Conservation (phyloP, 30 jellyfish, hydroid and myxozoan genomes). For the Catostylus mosaicus region DNA sequence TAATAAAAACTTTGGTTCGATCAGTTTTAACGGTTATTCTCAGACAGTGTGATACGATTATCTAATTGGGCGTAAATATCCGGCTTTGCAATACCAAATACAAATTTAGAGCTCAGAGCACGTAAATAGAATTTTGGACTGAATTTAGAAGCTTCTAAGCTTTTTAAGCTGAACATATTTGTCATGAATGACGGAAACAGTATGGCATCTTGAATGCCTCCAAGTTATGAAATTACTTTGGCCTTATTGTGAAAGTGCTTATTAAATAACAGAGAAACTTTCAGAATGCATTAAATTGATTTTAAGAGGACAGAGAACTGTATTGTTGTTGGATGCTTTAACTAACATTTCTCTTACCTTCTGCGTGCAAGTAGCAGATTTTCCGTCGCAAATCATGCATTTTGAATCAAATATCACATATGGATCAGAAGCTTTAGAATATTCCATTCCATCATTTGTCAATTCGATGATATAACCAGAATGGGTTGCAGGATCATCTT, state of each 20-base stretch:
- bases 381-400: constrained; percentile 70
- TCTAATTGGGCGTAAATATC: no score
- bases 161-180: no score
- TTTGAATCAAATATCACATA: constrained; percentile 72
- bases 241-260: neutral
- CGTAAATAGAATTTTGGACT: no score
- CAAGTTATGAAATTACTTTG: neutral
- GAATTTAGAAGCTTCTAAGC: no score
- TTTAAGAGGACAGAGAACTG: neutral
- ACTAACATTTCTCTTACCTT: neutral
- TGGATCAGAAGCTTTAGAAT: constrained; percentile 23
- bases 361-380: neutral
- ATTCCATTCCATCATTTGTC: constrained; percentile 55
- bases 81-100: no score
- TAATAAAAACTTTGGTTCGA: no score
- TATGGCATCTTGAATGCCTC: neutral
- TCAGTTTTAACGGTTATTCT: no score
- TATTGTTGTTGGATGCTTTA: neutral
- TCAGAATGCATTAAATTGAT: neutral
- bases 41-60: no score
- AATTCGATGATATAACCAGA: constrained; percentile 69
- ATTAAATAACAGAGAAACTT: neutral
- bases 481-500: constrained; percentile 20
- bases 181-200: neutral
- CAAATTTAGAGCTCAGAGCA: no score